Evolutionary conservation across 2,888 invertebrate species (phyloP).

Genomic region (Drosophila antonietae): DNA sequence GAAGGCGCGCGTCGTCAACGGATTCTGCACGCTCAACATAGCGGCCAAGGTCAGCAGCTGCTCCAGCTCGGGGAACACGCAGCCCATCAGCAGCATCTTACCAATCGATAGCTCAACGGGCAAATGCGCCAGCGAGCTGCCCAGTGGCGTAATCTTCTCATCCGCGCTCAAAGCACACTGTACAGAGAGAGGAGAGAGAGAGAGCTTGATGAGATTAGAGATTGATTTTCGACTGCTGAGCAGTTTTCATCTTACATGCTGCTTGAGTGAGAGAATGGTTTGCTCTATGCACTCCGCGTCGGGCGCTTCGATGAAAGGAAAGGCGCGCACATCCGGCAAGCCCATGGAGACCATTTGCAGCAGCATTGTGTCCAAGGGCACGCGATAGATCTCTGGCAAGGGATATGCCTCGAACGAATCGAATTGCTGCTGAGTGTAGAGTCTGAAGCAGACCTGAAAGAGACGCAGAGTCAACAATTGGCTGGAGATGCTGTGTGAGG

Average conservation of each 20-base stretch:
- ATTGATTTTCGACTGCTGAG: neutral
- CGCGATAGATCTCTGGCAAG: constrained; percentile 96
- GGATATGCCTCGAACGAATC: constrained; percentile 92
- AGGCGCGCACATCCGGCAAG: constrained; percentile 93
- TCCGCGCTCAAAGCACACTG: constrained; percentile 92
- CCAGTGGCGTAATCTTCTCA: constrained; percentile 93
- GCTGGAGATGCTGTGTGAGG: neutral
- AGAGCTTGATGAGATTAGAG: neutral
- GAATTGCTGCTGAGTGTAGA: constrained; percentile 94
- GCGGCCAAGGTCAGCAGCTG: constrained; percentile 96
- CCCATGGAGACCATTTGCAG: constrained; percentile 98
- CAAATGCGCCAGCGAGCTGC: constrained; percentile 93
- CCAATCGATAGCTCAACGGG: constrained; percentile 98
- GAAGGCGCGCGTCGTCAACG: constrained; percentile 95
- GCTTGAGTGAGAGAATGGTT: constrained; percentile 93
- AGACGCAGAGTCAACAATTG: neutral
- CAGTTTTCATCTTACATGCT: constrained; percentile 87
- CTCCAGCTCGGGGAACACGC: constrained; percentile 94
- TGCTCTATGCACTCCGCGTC: constrained; percentile 93
- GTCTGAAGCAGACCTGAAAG: constrained; percentile 90
- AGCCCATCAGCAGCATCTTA: constrained; percentile 97
- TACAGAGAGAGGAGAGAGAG: neutral
- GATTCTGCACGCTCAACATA: constrained; percentile 96
- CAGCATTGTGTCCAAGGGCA: constrained; percentile 95
- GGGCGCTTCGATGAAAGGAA: constrained; percentile 98